Evolutionary conservation across 23 tunicate genomes (phyloP), one percentile per base, ranked within the genome.

Genomic region (Aplidium turbinatum): DNA sequence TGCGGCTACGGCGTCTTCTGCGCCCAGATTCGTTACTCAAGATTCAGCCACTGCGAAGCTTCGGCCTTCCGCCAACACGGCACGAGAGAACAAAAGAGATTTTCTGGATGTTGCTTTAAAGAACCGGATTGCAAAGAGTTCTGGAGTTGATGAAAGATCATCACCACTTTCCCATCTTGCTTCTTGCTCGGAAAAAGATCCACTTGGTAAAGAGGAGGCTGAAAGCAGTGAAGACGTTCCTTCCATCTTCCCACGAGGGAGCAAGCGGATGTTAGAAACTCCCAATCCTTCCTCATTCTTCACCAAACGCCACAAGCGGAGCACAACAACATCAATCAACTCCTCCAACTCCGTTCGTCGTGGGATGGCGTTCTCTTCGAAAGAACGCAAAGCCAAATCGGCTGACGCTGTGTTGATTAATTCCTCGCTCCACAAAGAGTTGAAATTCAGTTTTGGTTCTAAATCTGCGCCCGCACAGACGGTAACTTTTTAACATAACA

Each of bases 401-500:
- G 94, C 94, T 9, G 96, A 88, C 20, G 96, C 80, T 4, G 80
- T 60, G 25, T 56, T 73, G 50, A 21, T 76, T 1, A 31, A 60
- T 30, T 53, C 67, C 22, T 78, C 94, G 2, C 77, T 81, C 0
- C 42, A 73, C 33, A 25, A 79, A 1, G 38, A 82, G 2, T 40
- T 77, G 29, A 81, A 63, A 57, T 39, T 63, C 0, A 46, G 76
- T 11, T 80, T 77, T 56, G 79, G 96, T 18, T 79, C 96, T 7
- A 81, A 75, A 35, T 88, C 96, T 1, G 96, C 96, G 18, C 96
- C 96, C 23, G 79, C 83, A 1, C 79, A 71, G 2, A 69, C 57
- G 79, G 96, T 88, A 57, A 88, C 75, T 72, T 2, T n/a, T n/a
- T n/a, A n/a, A n/a, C n/a, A n/a, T n/a, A n/a, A n/a, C n/a, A n/a